Conservation (phyloP, 2,797 vertebrate genomes). For the Poeciliopsis presidionis region DNA sequence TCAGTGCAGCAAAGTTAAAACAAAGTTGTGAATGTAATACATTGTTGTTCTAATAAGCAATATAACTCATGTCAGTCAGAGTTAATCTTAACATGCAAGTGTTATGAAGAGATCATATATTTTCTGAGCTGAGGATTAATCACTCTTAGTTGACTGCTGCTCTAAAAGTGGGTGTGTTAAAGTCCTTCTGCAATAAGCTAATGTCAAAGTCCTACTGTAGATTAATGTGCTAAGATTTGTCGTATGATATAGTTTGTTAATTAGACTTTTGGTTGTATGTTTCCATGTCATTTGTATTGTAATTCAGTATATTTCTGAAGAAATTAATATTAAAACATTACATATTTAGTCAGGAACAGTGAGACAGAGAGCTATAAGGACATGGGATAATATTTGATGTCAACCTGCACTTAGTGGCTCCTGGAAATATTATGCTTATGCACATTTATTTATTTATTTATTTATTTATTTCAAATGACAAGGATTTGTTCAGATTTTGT, state of each 20-base stretch:
- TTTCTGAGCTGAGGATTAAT: slow-evolving; percentile 2
- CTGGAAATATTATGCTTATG: background rate
- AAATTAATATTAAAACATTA: background rate
- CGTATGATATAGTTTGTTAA: background rate
- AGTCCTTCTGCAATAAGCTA: background rate
- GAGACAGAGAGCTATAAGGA: background rate
- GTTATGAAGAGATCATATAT: background rate
- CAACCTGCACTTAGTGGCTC: background rate
- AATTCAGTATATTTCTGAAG: background rate
- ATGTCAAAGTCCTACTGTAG: background rate
- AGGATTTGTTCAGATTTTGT: background rate
- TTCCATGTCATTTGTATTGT: background rate
- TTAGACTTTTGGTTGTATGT: background rate
- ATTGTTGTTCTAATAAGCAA: background rate
- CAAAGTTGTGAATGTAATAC: background rate
- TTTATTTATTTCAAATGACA: background rate
- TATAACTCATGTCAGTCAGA: background rate
- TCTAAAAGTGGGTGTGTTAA: background rate
- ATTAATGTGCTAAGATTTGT: background rate
- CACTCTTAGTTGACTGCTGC: background rate
- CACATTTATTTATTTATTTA: too few relatives aligned
- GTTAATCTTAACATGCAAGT: background rate
- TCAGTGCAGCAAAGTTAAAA: background rate
- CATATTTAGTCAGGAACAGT: background rate
- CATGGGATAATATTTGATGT: background rate